These are phyloP conservation scores for Caenorhabditis sp. DNA, from an alignment of 2,888 invertebrate species.

Conservation along the genomic window DNA sequence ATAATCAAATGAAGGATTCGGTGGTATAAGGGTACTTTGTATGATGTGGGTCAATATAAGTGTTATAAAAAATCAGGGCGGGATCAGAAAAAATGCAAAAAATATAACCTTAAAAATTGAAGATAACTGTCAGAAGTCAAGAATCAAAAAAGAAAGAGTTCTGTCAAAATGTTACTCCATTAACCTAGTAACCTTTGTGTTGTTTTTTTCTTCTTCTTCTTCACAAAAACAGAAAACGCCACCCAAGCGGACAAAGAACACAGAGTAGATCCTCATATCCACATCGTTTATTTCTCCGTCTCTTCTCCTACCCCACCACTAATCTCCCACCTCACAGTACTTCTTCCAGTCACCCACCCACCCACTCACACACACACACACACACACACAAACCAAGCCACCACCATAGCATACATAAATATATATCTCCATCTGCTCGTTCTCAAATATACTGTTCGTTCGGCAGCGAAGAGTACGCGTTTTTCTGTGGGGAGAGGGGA, in stretches of 20 bases:
- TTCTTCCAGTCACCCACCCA: too few species aligned
- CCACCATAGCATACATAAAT: neutral
- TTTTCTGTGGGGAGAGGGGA: too few species aligned
- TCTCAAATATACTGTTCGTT: too few species aligned
- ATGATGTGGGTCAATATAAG: too few species aligned
- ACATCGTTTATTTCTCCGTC: neutral
- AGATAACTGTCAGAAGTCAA: too few species aligned
- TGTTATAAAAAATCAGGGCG: neutral
- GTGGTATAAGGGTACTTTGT: too few species aligned
- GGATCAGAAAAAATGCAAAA: too few species aligned
- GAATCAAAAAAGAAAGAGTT: neutral
- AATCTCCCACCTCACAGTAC: neutral
- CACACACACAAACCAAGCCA: neutral
- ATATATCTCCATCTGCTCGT: neutral
- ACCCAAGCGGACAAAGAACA: neutral
- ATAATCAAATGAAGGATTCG: too few species aligned
- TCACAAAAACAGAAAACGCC: neutral
- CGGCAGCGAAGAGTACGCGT: too few species aligned
- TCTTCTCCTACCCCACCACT: neutral
- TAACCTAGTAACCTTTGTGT: constrained; percentile 1
- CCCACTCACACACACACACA: too few species aligned
- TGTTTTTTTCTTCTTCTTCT: too few species aligned
- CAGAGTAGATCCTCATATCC: neutral
- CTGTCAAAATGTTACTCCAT: neutral
- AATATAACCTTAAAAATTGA: too few species aligned